Conservation (phyloP, 2,888 invertebrate species). For the Thymelicus sylvestris region DNA sequence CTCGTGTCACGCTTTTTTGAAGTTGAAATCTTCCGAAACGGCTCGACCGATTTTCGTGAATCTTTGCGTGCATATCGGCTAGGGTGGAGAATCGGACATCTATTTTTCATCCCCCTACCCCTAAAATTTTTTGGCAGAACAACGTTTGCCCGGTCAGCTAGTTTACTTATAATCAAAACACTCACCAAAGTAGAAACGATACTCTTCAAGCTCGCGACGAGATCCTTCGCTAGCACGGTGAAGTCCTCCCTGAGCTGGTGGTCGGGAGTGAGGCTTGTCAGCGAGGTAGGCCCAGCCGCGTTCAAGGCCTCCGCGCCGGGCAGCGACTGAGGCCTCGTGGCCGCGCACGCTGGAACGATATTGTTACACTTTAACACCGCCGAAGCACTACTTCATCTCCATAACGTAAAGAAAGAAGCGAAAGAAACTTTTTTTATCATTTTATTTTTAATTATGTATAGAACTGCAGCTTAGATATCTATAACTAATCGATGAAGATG, state of each 20-base stretch:
- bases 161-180: neutral
- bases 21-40: too few species aligned
- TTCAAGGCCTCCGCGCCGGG: slow-evolving; percentile 79
- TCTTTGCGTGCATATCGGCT: too few species aligned
- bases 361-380: neutral
- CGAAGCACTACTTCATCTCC: neutral
- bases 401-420: neutral
- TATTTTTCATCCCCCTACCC: too few species aligned
- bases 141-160: too few species aligned
- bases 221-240: slow-evolving; percentile 87
- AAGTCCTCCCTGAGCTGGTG: slow-evolving; percentile 87
- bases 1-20: too few species aligned
- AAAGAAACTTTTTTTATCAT: neutral
- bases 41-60: too few species aligned
- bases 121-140: too few species aligned
- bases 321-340: slow-evolving; percentile 83
- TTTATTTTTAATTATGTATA: too few species aligned
- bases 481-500: too few species aligned
- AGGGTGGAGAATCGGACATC: too few species aligned
- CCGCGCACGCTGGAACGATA: slow-evolving; percentile 68
- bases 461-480: too few species aligned
- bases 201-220: slow-evolving; percentile 87
- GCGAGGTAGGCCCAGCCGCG: slow-evolving; percentile 63
- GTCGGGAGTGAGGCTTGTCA: slow-evolving; percentile 76
- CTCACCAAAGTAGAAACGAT: slow-evolving; percentile 79